Percentiles rank a stretch among this genome's conserved stretches.
phyloP scores from a whole-genome alignment of 2,888 invertebrate species.

The Hirtodrosophila cameraria region DNA sequence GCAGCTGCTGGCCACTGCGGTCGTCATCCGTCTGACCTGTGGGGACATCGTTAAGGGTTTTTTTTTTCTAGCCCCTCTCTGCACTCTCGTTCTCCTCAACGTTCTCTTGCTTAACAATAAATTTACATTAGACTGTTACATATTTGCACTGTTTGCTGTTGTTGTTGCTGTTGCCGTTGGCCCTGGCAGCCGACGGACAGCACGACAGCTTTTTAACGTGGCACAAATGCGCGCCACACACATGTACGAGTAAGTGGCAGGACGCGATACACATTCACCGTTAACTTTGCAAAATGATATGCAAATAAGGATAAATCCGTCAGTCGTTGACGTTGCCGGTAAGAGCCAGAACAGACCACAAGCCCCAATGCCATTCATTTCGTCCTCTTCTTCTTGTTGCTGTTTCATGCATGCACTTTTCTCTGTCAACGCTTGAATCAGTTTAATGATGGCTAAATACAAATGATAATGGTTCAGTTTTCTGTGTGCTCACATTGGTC shows the following conservation, averaged over 20 bases:
- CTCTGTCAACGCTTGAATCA: conserved; percentile 8
- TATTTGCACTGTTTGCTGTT: conserved; percentile 78
- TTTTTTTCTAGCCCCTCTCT: conserved; percentile 1
- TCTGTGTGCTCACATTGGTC: too few species aligned
- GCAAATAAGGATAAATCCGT: conserved; percentile 81
- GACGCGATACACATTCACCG: conserved; percentile 73
- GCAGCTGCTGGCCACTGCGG: conserved; percentile 42
- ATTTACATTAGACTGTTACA: conserved; percentile 82
- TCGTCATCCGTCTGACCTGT: conserved; percentile 48
- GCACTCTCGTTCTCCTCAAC: conserved; percentile 41
- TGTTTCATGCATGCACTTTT: conserved; percentile 1
- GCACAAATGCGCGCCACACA: conserved; percentile 42
- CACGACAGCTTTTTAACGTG: conserved; percentile 51
- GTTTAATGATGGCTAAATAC: background rate
- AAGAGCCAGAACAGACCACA: conserved; percentile 6
- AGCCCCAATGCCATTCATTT: conserved; percentile 36
- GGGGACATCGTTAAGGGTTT: conserved; percentile 54
- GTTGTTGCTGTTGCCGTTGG: conserved; percentile 62
- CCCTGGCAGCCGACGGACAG: conserved; percentile 36
- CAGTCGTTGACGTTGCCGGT: conserved; percentile 48
- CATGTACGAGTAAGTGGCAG: conserved; percentile 27
- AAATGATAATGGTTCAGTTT: background rate
- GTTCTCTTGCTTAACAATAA: conserved; percentile 76
- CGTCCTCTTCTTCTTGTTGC: background rate
- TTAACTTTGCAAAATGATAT: conserved; percentile 81